phyloP scores from a whole-genome alignment of 2,888 invertebrate genomes.

The Caenorhabditis panamensis region DNA sequence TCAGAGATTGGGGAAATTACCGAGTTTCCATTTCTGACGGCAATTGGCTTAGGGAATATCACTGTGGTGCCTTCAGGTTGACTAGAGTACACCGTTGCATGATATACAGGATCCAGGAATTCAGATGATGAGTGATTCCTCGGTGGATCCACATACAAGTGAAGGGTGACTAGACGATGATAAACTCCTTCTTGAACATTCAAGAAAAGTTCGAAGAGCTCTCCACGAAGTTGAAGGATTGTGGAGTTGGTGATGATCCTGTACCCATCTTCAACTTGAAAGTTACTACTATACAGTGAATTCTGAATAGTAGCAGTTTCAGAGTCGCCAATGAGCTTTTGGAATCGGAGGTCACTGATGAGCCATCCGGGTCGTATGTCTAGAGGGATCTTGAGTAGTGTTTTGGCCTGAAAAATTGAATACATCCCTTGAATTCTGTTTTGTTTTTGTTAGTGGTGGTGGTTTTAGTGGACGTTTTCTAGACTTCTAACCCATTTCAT shows the following conservation, averaged over 20 bases:
- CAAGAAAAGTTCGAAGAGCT: slow-evolving; percentile 50
- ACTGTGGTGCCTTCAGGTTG: slow-evolving; percentile 22
- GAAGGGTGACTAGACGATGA: slow-evolving; percentile 44
- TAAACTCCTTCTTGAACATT: slow-evolving; percentile 35
- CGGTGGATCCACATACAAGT: slow-evolving; percentile 48
- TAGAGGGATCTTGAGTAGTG: slow-evolving; percentile 43
- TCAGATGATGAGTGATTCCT: neutral
- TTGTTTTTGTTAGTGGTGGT: too few species aligned
- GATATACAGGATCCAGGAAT: slow-evolving; percentile 32
- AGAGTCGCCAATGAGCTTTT: slow-evolving; percentile 26
- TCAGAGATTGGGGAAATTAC: slow-evolving; percentile 35
- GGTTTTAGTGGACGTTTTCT: too few species aligned
- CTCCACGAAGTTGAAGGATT: slow-evolving; percentile 34
- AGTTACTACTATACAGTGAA: slow-evolving; percentile 32
- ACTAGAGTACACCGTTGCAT: slow-evolving; percentile 18
- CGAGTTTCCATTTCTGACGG: neutral
- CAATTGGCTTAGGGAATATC: slow-evolving; percentile 27
- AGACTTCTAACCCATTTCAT: neutral
- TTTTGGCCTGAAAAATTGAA: slow-evolving; percentile 39
- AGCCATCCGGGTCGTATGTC: slow-evolving; percentile 43
- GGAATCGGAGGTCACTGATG: slow-evolving; percentile 46
- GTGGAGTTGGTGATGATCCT: slow-evolving; percentile 38
- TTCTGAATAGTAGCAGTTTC: slow-evolving; percentile 40
- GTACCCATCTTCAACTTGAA: slow-evolving; percentile 40
- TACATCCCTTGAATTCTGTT: too few species aligned